A percentile compares a stretch with the other conserved stretches of the same genome.
These are phyloP conservation scores for Mugil cephalus DNA, from an alignment of 2,113 vertebrate species.

Conservation along the genomic window DNA sequence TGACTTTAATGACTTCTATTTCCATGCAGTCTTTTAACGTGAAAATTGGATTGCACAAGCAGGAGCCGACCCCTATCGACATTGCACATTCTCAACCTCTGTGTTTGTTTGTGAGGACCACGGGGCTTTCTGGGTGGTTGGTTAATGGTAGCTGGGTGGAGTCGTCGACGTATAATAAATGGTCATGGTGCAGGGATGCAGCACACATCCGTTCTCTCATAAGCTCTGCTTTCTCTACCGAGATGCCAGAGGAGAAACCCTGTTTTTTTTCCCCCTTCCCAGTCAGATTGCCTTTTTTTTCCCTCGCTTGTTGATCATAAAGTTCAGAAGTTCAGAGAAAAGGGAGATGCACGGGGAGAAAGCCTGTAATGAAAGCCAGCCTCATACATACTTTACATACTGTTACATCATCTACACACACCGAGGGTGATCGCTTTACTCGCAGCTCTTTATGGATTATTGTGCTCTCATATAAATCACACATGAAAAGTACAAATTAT, in stretches of 20 bases:
- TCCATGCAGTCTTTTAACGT: constrained; percentile 1
- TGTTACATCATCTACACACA: constrained; percentile 45
- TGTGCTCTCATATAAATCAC: no score
- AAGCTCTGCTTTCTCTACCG: not conserved
- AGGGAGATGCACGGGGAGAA: constrained; percentile 26
- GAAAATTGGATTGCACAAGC: no score
- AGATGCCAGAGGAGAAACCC: constrained; percentile 14
- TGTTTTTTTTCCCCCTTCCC: constrained; percentile 21
- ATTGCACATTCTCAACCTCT: constrained; percentile 11
- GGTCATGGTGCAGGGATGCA: constrained; percentile 7
- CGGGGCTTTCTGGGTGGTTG: constrained; percentile 35
- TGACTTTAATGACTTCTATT: constrained; percentile 26
- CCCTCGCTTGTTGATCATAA: constrained; percentile 11
- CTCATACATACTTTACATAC: constrained; percentile 39
- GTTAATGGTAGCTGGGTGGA: constrained; percentile 55
- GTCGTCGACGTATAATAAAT: constrained; percentile 28
- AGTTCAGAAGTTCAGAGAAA: constrained; percentile 64
- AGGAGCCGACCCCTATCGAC: no score
- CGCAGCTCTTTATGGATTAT: not conserved
- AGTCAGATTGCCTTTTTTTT: constrained; percentile 22
- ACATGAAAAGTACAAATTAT: no score
- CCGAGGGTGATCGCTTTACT: not conserved
- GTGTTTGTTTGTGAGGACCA: constrained; percentile 22
- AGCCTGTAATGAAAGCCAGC: constrained; percentile 62
- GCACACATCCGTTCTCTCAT: constrained; percentile 33